Evolutionary conservation across 2,113 vertebrate species (phyloP), one percentile per base, ranked within the genome.

Genomic region (Phalacrocorax aristotelis): DNA sequence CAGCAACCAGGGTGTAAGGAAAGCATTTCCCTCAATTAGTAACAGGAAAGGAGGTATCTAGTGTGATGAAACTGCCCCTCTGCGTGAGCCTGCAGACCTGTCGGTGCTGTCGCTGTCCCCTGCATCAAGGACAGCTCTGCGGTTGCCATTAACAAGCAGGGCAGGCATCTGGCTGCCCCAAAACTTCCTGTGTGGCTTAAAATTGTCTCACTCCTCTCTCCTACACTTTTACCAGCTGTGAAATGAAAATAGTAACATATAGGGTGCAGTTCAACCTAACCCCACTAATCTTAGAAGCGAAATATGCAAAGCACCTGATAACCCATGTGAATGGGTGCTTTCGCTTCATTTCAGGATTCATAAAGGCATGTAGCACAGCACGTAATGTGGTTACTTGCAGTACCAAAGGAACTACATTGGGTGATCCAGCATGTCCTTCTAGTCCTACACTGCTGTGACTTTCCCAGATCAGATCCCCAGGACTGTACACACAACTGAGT

Each of bases 321-420:
- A 52, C 5, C 17, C 9, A 7, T 22, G 16, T 1, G 12, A 87
- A 61, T 13, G 20, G 48, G 27, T 13, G 17, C 17, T 70, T 30
- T 51, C 0, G 0, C 15, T 44, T 44, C 13, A 36, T 80, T 66
- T 65, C 1, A 2, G 40, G 44, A 65, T 40, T 49, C 44, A 60
- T 44, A 60, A 80, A 80, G 26, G 26, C 32, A 29, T 2, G 8
- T 4, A 55, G 52, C 32, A 58, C 38, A 77, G 44, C 52, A 80
- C 0, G 0, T 9, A 68, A 21, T 3, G 0, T 4, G 21, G 21
- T 27, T 44, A 19, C 11, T 48, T 74, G 13, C 14, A 57, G 2
- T 5, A 22, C 13, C 75, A 80, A 51, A 89, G 22, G 25, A 92
- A 38, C 10, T 49, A 64, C 27, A 51, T 54, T 14, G 18, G 64